Evolutionary conservation across 2,113 vertebrate genomes (phyloP).

Genomic region (Lucifuga dentata): DNA sequence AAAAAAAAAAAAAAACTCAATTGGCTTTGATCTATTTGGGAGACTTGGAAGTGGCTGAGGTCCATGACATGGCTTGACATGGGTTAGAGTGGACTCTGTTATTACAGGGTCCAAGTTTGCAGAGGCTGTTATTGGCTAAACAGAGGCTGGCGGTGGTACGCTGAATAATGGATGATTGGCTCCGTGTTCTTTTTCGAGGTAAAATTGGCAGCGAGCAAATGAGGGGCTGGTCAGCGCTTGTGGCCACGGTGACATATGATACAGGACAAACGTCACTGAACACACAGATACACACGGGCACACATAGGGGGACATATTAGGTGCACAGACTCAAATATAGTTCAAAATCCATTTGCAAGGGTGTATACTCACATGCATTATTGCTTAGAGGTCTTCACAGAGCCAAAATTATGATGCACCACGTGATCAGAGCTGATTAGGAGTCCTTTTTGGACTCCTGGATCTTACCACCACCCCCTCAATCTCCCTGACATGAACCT

Average conservation of each 20-base stretch:
- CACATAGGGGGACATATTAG: no score
- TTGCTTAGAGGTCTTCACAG: no score
- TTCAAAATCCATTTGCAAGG: no score
- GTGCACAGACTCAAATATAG: no score
- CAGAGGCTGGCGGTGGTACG: constrained; percentile 61
- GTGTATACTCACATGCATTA: no score
- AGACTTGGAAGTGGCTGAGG: constrained; percentile 47
- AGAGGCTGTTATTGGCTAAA: constrained; percentile 69
- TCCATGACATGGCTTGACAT: constrained; percentile 59
- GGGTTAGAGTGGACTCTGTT: constrained; percentile 60
- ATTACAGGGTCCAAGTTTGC: constrained; percentile 68
- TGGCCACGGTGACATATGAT: constrained; percentile 51
- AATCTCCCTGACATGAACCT: no score
- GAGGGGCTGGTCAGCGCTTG: constrained; percentile 57
- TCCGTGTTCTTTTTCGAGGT: constrained; percentile 52
- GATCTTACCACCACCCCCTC: no score
- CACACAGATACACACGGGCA: constrained; percentile 11
- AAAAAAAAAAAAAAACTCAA: neutral
- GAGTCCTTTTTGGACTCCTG: no score
- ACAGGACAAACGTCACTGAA: constrained; percentile 16
- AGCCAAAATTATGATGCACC: no score
- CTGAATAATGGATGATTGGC: constrained; percentile 72
- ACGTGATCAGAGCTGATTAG: no score
- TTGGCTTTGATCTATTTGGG: constrained; percentile 67
- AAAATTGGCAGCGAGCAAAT: constrained; percentile 60